Evolutionary conservation across 1,140 invertebrate genomes (phyloP).

Genomic region (Meloidogyne floridensis): DNA sequence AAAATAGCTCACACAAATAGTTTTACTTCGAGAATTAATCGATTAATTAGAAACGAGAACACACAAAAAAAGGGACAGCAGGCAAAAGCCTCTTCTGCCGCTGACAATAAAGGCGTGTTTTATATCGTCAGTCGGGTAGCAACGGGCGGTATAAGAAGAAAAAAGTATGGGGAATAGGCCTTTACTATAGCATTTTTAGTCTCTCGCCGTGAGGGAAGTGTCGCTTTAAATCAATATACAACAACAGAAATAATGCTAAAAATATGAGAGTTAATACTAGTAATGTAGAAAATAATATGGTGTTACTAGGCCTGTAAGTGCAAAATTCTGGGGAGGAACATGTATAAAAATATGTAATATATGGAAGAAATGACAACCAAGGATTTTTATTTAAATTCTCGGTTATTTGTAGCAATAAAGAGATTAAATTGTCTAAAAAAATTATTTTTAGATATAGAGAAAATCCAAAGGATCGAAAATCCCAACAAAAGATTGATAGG

Average conservation of each 20-base stretch:
- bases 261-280: neutral
- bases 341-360: neutral
- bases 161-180: neutral
- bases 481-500: too few species aligned
- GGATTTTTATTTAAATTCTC: neutral
- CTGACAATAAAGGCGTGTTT: neutral
- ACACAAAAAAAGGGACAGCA: slow-evolving; percentile 3
- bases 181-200: neutral
- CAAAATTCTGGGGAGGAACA: neutral
- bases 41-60: slow-evolving; percentile 2
- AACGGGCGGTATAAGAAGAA: neutral
- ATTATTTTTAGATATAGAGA: too few species aligned
- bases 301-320: slow-evolving; percentile 5
- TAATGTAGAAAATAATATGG: neutral
- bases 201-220: neutral
- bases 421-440: neutral
- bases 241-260: neutral
- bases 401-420: neutral
- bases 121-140: slow-evolving; percentile 1
- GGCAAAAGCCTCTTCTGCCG: neutral
- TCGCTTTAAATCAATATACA: neutral
- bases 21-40: slow-evolving; percentile 8
- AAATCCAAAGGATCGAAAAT: too few species aligned
- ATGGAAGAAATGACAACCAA: neutral
- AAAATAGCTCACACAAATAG: neutral